phyloP scores from a whole-genome alignment of 2,113 vertebrate species.

The Nothocercus julius region DNA sequence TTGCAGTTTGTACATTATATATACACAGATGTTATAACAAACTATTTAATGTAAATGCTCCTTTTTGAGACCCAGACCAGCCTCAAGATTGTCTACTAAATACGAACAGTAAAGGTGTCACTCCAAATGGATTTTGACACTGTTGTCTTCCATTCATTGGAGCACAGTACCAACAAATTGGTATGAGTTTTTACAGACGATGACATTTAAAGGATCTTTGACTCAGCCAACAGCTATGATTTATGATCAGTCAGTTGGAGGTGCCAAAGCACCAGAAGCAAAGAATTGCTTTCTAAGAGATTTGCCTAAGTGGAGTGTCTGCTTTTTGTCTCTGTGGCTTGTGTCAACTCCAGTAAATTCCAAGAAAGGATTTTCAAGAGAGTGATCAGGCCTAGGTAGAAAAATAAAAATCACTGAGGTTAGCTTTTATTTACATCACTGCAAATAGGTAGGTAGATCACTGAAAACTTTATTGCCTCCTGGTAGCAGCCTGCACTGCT shows the following conservation, averaged over 20 bases:
- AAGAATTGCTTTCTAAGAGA: constrained; percentile 21
- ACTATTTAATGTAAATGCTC: background rate
- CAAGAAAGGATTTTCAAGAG: background rate
- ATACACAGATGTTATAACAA: background rate
- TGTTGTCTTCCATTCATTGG: constrained; percentile 10
- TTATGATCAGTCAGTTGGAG: constrained; percentile 38
- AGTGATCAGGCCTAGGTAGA: background rate
- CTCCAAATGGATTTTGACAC: constrained; percentile 35
- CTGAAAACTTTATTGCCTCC: background rate
- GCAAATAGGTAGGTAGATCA: background rate
- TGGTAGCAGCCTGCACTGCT: background rate
- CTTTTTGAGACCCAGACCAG: background rate
- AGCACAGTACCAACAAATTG: constrained; percentile 47
- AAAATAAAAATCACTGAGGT: background rate
- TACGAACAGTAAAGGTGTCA: background rate
- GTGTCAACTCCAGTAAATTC: constrained; percentile 6
- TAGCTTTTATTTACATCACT: background rate
- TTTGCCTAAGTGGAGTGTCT: background rate
- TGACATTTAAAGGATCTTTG: constrained; percentile 42
- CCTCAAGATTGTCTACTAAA: constrained; percentile 23
- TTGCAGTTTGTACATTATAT: background rate
- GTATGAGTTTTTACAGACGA: constrained; percentile 42
- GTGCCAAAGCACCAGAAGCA: constrained; percentile 48
- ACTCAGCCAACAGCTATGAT: constrained; percentile 31
- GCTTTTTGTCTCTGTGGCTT: background rate